Evolutionary conservation across 2,113 vertebrate species (phyloP).

Genomic region (Cariama cristata): DNA sequence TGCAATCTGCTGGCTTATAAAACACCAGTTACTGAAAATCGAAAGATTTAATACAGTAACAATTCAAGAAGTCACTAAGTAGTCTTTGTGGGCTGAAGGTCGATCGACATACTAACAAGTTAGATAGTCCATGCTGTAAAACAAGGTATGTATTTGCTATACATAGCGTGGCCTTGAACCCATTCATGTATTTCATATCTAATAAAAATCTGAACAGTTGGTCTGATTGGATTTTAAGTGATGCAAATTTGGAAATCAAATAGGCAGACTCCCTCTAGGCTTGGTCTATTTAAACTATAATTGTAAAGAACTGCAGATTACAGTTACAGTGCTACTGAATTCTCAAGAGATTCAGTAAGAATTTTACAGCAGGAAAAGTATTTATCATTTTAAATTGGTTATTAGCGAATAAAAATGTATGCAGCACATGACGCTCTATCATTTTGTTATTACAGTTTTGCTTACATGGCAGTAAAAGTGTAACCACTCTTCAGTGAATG

Average conservation of each 20-base stretch:
- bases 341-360: constrained; percentile 40
- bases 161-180: constrained; percentile 53
- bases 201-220: constrained; percentile 81
- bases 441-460: not conserved
- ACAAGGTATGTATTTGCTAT: constrained; percentile 36
- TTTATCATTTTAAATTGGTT: constrained; percentile 58
- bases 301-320: constrained; percentile 77
- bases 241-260: constrained; percentile 84
- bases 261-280: constrained; percentile 78
- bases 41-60: constrained; percentile 75
- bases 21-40: constrained; percentile 77
- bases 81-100: constrained; percentile 59
- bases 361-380: constrained; percentile 58
- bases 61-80: constrained; percentile 61
- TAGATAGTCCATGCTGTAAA: constrained; percentile 24
- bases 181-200: constrained; percentile 65
- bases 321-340: constrained; percentile 59
- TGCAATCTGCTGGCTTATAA: constrained; percentile 81
- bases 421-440: not conserved
- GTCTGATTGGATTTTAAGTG: constrained; percentile 84
- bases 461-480: not conserved
- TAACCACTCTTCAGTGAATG: constrained; percentile 2
- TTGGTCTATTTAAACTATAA: constrained; percentile 77
- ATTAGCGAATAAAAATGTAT: constrained; percentile 46
- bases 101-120: constrained; percentile 6